Percentiles rank a stretch among this genome's conserved stretches.
Conservation (phyloP, 2,113 vertebrate genomes). For the Eurypyga helias region DNA sequence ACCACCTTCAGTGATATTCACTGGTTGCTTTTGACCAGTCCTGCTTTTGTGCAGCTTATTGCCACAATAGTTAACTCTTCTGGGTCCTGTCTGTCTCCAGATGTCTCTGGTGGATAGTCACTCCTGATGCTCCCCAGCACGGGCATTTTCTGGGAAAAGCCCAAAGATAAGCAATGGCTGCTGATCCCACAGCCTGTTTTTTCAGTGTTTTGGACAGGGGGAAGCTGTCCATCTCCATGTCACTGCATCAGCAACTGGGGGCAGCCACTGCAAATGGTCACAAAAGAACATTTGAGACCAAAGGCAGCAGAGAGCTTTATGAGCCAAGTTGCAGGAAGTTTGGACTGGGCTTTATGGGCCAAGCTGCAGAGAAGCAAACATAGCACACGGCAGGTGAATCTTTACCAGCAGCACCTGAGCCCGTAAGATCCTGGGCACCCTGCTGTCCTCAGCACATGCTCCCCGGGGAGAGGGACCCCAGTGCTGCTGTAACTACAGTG, state of each 20-base stretch:
- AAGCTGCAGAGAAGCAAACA: neutral
- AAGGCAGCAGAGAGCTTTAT: neutral
- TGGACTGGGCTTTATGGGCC: neutral
- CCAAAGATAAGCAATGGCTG: fast-evolving
- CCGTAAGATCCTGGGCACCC: neutral
- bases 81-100: neutral
- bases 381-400: neutral
- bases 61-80: neutral
- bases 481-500: neutral
- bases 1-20: neutral
- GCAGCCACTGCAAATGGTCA: neutral
- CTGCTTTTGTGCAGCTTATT: neutral
- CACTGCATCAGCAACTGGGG: neutral
- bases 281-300: neutral
- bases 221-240: neutral
- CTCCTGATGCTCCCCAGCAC: neutral
- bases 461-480: fast-evolving
- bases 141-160: neutral
- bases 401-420: neutral
- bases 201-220: neutral
- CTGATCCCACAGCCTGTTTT: neutral
- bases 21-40: neutral
- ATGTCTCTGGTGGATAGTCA: neutral
- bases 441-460: neutral
- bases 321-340: neutral